A percentile compares a stretch with the other conserved stretches of the same genome.
Conservation (phyloP, 2,797 vertebrate species). For the Labeo calbasu region DNA sequence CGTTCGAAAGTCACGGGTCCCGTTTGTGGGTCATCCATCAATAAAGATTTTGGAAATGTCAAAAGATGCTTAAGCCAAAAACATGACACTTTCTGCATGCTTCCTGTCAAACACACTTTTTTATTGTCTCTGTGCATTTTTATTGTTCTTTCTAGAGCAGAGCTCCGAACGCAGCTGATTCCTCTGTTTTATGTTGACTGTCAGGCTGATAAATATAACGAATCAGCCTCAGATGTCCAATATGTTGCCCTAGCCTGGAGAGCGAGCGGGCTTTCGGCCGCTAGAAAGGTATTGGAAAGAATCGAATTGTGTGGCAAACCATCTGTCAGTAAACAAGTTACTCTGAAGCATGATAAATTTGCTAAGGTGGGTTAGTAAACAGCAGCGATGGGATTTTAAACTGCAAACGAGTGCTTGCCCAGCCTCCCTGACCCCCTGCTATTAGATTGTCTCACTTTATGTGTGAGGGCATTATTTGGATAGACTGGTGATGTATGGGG, state of each 20-base stretch:
- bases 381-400: constrained; percentile 16
- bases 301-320: constrained; percentile 28
- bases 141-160: constrained; percentile 49
- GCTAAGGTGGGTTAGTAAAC: constrained; percentile 16
- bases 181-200: constrained; percentile 48
- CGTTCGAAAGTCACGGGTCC: constrained; percentile 66
- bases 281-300: constrained; percentile 9
- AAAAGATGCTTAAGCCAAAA: constrained; percentile 66
- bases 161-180: constrained; percentile 52
- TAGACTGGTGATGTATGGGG: constrained; percentile 63
- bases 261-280: background rate
- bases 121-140: constrained; percentile 60
- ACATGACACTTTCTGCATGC: constrained; percentile 70
- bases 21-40: constrained; percentile 78
- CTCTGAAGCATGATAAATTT: constrained; percentile 11
- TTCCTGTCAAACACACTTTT: constrained; percentile 76
- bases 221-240: constrained; percentile 39
- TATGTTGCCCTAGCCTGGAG: constrained; percentile 3
- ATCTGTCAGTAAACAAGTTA: constrained; percentile 18
- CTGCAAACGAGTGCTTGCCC: constrained; percentile 33
- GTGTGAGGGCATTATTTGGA: constrained; percentile 26
- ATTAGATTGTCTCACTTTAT: constrained; percentile 54
- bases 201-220: constrained; percentile 49
- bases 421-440: constrained; percentile 50
- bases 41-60: constrained; percentile 61